These are phyloP conservation scores for Eremobia ochroleuca DNA, from an alignment of 2,888 invertebrate species.

Conservation along the genomic window DNA sequence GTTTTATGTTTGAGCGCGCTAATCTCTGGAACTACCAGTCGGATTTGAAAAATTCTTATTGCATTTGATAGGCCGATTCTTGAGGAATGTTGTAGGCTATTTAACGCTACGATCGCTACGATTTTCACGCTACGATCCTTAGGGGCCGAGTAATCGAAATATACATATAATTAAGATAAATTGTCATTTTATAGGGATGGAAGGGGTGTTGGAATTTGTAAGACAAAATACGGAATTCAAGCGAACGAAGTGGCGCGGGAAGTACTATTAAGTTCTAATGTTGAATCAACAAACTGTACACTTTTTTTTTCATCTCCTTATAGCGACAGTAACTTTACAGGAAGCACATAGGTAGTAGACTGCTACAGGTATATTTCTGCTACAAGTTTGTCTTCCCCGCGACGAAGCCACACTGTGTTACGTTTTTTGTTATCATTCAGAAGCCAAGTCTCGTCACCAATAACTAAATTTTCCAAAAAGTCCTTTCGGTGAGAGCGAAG, in stretches of 20 bases:
- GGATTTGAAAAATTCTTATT: background rate
- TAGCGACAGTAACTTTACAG: background rate
- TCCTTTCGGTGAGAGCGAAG: too few relatives aligned
- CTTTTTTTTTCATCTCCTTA: background rate
- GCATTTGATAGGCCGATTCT: background rate
- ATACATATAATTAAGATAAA: background rate
- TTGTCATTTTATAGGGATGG: background rate
- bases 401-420: too few relatives aligned
- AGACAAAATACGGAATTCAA: background rate
- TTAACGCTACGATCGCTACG: too few relatives aligned
- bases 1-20: background rate
- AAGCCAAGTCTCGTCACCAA: too few relatives aligned
- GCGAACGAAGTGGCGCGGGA: background rate
- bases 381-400: too few relatives aligned
- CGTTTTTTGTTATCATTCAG: too few relatives aligned
- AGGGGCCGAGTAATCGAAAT: background rate
- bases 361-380: slow-evolving; percentile 6
- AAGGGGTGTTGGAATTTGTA: background rate
- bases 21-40: background rate
- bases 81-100: background rate
- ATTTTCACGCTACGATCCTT: background rate
- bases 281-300: slow-evolving; percentile 1
- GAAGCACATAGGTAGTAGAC: background rate
- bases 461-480: too few relatives aligned
- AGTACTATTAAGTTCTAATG: background rate